Conservation (phyloP, 2,797 vertebrate genomes). For the Loris lydekkerianus region DNA sequence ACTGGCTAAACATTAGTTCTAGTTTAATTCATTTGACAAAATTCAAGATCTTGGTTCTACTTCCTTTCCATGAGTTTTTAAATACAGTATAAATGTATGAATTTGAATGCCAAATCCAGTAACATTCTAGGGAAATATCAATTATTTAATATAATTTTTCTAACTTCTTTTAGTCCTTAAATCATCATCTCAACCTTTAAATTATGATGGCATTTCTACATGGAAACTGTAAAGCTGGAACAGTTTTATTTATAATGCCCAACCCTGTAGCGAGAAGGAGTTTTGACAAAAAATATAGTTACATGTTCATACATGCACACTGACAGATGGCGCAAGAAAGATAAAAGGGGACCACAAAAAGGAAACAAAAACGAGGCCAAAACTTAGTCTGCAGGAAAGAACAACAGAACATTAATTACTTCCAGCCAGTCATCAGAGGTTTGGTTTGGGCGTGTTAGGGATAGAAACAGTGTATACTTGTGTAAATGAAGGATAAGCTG, state of each 20-base stretch:
- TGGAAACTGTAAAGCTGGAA: conserved; percentile 47
- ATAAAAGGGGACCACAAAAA: conserved; percentile 50
- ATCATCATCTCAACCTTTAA: conserved; percentile 41
- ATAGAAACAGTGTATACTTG: conserved; percentile 47
- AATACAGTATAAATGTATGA: neutral
- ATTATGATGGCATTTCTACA: neutral
- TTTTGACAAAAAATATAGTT: conserved; percentile 50
- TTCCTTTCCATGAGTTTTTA: conserved; percentile 27
- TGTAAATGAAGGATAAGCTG: conserved; percentile 69
- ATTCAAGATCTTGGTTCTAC: conserved; percentile 30
- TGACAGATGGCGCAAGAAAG: conserved; percentile 64
- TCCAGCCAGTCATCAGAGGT: conserved; percentile 41
- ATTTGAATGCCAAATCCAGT: neutral
- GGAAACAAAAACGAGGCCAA: conserved; percentile 63
- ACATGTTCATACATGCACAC: conserved; percentile 26
- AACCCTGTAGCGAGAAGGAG: neutral
- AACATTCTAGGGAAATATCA: neutral
- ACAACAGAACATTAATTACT: conserved; percentile 59
- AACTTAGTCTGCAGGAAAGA: conserved; percentile 64
- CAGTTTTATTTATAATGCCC: conserved; percentile 36
- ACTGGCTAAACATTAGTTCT: neutral
- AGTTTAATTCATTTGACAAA: conserved; percentile 23
- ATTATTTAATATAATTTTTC: conserved; percentile 8
- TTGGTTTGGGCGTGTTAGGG: conserved; percentile 47
- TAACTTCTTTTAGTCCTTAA: neutral